Percentiles rank a stretch among this genome's conserved stretches.
phyloP scores from a whole-genome alignment of 2,888 invertebrate species.

The Drosophila barbarae region DNA sequence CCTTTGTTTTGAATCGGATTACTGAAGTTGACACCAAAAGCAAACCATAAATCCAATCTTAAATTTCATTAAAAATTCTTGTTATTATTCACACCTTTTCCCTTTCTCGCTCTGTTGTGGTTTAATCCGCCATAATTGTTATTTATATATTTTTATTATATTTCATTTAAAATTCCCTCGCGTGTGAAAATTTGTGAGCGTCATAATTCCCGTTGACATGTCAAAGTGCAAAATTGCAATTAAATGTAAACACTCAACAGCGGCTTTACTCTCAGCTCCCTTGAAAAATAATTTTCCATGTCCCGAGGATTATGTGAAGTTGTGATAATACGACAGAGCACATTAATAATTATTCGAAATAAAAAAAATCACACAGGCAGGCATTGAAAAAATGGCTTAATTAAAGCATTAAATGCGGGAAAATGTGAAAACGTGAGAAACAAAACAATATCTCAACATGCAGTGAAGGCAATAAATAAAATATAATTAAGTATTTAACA shows the following conservation, averaged over 20 bases:
- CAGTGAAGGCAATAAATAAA: conserved; percentile 20
- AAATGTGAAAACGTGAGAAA: conserved; percentile 14
- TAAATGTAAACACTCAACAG: conserved; percentile 47
- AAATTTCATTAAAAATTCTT: background rate
- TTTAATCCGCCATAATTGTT: conserved; percentile 36
- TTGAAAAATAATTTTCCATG: conserved; percentile 1
- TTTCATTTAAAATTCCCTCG: conserved; percentile 17
- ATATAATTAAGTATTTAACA: conserved; percentile 29
- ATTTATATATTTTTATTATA: conserved; percentile 25
- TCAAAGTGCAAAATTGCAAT: conserved; percentile 42
- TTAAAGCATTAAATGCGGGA: conserved; percentile 33
- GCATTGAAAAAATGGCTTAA: conserved; percentile 31
- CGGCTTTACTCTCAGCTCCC: conserved; percentile 9
- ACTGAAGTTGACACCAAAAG: conserved; percentile 62
- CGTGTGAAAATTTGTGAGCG: conserved; percentile 1
- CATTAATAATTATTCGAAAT: conserved; percentile 30
- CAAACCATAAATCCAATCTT: background rate
- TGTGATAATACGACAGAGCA: conserved; percentile 8
- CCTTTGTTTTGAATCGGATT: conserved; percentile 40
- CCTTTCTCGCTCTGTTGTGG: background rate
- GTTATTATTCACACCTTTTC: conserved; percentile 23
- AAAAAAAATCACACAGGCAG: conserved; percentile 10
- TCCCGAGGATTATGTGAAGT: conserved; percentile 23
- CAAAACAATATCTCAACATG: conserved; percentile 25
- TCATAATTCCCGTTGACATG: conserved; percentile 31